Conservation (phyloP, 2,888 invertebrate genomes). For the Mantis religiosa region DNA sequence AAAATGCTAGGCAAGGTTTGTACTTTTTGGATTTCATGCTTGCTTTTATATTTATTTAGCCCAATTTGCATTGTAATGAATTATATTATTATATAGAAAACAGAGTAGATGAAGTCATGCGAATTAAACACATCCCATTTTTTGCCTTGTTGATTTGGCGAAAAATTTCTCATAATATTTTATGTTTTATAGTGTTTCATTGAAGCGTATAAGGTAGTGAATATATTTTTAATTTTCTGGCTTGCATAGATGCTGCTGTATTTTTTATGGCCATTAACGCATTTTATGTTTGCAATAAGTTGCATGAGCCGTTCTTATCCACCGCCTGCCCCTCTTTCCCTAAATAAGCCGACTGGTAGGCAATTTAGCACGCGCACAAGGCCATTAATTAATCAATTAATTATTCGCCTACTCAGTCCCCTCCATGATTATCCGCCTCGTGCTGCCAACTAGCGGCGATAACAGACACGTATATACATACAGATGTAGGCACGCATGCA, state of each 20-base stretch:
- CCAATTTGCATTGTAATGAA: too few species aligned
- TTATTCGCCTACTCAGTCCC: slow-evolving; percentile 2
- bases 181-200: too few species aligned
- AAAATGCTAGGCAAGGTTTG: too few species aligned
- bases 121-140: too few species aligned
- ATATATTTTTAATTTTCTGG: neutral
- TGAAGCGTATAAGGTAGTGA: too few species aligned
- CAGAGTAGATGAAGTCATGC: too few species aligned
- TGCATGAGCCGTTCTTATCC: neutral
- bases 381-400: slow-evolving; percentile 23
- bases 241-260: neutral
- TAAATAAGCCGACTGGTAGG: neutral
- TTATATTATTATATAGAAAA: too few species aligned
- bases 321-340: neutral
- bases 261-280: neutral
- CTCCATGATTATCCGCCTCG: neutral
- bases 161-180: too few species aligned
- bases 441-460: neutral
- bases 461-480: neutral
- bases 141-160: too few species aligned
- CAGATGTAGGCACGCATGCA: neutral
- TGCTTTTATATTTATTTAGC: too few species aligned
- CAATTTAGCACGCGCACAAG: slow-evolving; percentile 18
- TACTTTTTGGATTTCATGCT: too few species aligned
- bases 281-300: neutral